A percentile compares a stretch with the other conserved stretches of the same genome.
Conservation (phyloP, 2,113 vertebrate genomes). For the Oenanthe oenanthe region DNA sequence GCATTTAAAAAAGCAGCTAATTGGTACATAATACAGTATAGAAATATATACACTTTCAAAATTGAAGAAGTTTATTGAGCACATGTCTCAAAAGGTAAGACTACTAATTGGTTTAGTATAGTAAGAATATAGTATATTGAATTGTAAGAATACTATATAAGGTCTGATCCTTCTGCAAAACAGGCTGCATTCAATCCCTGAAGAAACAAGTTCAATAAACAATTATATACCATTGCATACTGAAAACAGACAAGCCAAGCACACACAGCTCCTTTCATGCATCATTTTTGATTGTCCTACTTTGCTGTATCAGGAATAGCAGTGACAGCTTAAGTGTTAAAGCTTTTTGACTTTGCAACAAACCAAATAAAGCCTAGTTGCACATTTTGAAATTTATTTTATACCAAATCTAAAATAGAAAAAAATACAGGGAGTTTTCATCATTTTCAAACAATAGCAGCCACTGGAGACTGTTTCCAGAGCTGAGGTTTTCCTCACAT, state of each 20-base stretch:
- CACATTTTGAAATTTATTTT: conserved; percentile 21
- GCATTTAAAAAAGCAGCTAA: not conserved
- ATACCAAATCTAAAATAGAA: not conserved
- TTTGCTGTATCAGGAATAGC: conserved; percentile 34
- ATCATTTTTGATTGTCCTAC: conserved; percentile 55
- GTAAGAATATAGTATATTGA: too few species aligned
- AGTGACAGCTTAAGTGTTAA: not conserved
- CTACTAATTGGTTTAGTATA: not conserved
- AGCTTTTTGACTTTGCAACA: conserved; percentile 30
- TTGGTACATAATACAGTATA: not conserved
- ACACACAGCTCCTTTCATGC: not conserved
- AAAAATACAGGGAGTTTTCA: not conserved
- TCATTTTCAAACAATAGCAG: not conserved
- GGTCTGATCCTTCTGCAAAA: not conserved
- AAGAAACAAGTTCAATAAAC: not conserved
- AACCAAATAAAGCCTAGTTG: conserved; percentile 7
- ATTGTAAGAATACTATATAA: not conserved
- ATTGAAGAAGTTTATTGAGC: not conserved
- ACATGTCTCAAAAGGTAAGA: not conserved
- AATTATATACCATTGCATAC: not conserved
- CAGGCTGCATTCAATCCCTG: not conserved
- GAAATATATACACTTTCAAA: not conserved
- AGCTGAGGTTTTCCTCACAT: not conserved
- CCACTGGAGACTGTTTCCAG: not conserved
- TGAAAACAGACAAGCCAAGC: not conserved